phyloP scores from a whole-genome alignment of 2,113 vertebrate genomes.

The Ploceus nigricollis region DNA sequence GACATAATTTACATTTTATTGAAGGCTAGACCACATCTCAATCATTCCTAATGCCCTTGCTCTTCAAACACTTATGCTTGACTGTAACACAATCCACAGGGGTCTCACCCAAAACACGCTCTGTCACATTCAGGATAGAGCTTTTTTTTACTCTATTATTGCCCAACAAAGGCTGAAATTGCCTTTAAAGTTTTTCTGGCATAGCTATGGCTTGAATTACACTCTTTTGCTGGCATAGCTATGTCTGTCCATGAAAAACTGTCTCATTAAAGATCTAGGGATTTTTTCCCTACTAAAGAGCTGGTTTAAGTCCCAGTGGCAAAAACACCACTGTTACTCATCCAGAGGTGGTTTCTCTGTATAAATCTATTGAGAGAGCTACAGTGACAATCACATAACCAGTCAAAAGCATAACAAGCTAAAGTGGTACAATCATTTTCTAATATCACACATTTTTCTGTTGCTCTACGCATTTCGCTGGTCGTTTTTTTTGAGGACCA shows the following conservation, averaged over 20 bases:
- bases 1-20: not conserved
- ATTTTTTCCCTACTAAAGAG: not conserved
- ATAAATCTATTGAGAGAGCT: not conserved
- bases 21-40: not conserved
- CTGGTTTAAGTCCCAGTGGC: not conserved
- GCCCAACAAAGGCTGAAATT: not conserved
- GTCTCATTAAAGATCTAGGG: not conserved
- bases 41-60: not conserved
- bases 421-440: accelerated
- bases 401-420: not conserved
- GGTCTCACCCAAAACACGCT: not conserved
- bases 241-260: not conserved
- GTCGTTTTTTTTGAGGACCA: accelerated
- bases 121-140: not conserved
- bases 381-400: not conserved
- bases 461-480: accelerated
- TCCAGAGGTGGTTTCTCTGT: not conserved
- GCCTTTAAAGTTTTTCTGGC: not conserved
- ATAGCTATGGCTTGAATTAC: not conserved
- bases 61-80: not conserved
- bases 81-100: not conserved
- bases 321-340: not conserved
- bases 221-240: not conserved
- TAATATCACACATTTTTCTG: accelerated
- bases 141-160: not conserved